phyloP scores from a whole-genome alignment of 2,888 invertebrate species.

The Dromius quadrimaculatus region DNA sequence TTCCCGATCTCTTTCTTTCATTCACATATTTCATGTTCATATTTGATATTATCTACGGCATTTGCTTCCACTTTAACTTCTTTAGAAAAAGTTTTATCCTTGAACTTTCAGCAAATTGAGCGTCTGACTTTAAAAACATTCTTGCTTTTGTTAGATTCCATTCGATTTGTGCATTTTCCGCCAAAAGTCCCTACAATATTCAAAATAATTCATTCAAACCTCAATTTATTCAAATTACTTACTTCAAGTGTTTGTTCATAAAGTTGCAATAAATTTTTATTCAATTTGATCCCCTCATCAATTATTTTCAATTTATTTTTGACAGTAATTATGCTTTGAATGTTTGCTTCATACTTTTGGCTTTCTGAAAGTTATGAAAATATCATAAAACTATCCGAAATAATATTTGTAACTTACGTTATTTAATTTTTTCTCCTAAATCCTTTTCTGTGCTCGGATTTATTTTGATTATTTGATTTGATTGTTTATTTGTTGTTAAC shows the following conservation, averaged over 20 bases:
- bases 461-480: constrained; percentile 33
- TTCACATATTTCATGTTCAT: background rate
- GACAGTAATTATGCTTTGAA: background rate
- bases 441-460: constrained; percentile 14
- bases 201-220: no score
- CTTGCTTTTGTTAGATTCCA: constrained; percentile 36
- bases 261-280: background rate
- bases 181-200: constrained; percentile 6
- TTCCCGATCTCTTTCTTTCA: background rate
- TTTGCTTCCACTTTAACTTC: background rate
- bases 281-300: background rate
- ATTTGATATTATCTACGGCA: no score
- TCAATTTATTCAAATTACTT: no score
- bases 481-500: no score
- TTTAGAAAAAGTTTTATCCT: background rate
- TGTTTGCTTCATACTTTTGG: constrained; percentile 4
- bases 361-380: background rate
- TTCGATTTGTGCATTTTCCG: constrained; percentile 4
- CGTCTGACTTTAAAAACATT: constrained; percentile 11
- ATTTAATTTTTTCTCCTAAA: constrained; percentile 4
- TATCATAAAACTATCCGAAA: constrained; percentile 1
- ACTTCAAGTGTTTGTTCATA: constrained; percentile 22
- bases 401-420: background rate
- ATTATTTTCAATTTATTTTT: constrained; percentile 11
- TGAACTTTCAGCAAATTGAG: constrained; percentile 3